phyloP scores from a whole-genome alignment of 1,140 invertebrate species.

The Anastrepha ludens region DNA sequence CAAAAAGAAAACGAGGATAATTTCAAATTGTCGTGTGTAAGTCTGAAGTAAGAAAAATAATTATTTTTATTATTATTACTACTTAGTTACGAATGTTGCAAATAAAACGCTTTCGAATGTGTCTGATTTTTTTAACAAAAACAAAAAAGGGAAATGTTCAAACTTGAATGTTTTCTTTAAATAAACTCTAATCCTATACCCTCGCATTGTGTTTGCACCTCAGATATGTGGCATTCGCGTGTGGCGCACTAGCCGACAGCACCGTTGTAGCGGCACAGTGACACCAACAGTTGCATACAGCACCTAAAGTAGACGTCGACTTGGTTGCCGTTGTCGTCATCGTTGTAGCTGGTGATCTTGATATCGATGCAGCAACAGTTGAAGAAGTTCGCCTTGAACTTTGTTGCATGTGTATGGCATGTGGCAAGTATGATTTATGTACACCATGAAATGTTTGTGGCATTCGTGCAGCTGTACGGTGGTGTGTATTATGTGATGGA shows the following conservation, averaged over 20 bases:
- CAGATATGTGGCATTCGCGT: slow-evolving; percentile 65
- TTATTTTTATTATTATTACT: no score
- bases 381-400: slow-evolving; percentile 38
- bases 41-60: no score
- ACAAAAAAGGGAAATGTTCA: not conserved
- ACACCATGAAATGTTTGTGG: not conserved
- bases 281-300: slow-evolving; percentile 44
- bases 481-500: slow-evolving; percentile 47
- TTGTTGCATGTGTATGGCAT: not conserved
- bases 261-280: slow-evolving; percentile 46
- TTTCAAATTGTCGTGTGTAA: not conserved
- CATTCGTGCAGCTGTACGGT: not conserved
- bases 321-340: slow-evolving; percentile 42
- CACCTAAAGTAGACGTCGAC: slow-evolving; percentile 33
- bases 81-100: no score
- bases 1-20: not conserved
- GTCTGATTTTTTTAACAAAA: no score
- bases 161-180: not conserved
- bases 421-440: slow-evolving; percentile 33
- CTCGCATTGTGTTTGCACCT: slow-evolving; percentile 58
- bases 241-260: slow-evolving; percentile 64
- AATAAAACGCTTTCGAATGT: no score
- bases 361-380: slow-evolving; percentile 27
- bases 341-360: not conserved
- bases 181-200: not conserved